Evolutionary conservation across 2,797 vertebrate genomes (phyloP), one percentile per base, ranked within the genome.

Genomic region (Epinephelus malabaricus): DNA sequence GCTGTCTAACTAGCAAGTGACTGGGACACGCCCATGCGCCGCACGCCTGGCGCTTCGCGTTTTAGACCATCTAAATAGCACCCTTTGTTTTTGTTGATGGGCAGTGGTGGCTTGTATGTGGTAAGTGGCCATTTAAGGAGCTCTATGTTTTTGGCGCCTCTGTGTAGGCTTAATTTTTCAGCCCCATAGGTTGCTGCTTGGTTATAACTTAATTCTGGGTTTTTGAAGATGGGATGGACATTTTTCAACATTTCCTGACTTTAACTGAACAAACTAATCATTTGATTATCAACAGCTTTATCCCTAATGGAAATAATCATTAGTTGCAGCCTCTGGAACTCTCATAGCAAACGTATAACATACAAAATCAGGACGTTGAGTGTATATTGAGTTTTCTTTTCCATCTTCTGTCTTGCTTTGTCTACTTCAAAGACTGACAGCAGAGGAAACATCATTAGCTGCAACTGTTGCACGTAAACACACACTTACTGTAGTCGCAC

Each of bases 401-500:
- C 38, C 11, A 40, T 56, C 51, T 19, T 67, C 40, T 27, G 8
- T 72, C 15, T 73, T 43, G 5, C 10, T 71, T 61, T 34, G 30
- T 76, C 56, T 50, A 40, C 49, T 53, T 72, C 45, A 73, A 61
- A 82, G 27, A 27, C 54, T 13, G 13, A 46, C 55, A n/a, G n/a
- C 55, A 64, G 69, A 53, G 21, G 34, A 75, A 74, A 47, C 76
- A 68, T 81, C 69, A 79, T 86, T 85, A 83, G 61, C 50, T 69
- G 21, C 21, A 23, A 55, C 72, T 30, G 18, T 49, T 67, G 65
- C 67, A 38, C 59, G 47, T 43, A 23, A 66, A 82, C 62, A 67
- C 54, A 64, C 23, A 61, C 30, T n/a, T 14, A 15, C 46, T 46
- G 45, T 46, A 46, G 5, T 11, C 12, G 5, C 45, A 46, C 45